These are phyloP conservation scores for Ips typographus DNA, from an alignment of 1,140 invertebrate species.

Conservation along the genomic window DNA sequence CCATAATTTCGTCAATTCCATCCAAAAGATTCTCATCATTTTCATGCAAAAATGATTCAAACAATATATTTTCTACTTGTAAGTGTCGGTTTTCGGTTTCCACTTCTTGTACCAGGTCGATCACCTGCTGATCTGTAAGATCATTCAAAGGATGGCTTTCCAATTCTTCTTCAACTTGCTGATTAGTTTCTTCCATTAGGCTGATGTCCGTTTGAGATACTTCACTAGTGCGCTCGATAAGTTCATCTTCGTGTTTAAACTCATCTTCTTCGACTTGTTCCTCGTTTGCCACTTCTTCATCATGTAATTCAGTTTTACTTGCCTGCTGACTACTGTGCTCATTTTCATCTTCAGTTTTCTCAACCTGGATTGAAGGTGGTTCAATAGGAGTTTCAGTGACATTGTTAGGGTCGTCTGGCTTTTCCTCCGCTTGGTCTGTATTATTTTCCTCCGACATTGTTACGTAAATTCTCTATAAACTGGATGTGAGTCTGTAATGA, in stretches of 20 bases:
- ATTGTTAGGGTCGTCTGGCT: neutral
- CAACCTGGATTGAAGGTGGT: no score
- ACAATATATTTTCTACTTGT: slow-evolving; percentile 26
- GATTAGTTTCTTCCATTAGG: neutral
- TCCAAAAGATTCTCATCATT: slow-evolving; percentile 30
- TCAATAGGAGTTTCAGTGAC: neutral
- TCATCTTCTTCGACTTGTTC: neutral
- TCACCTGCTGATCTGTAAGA: slow-evolving; percentile 33
- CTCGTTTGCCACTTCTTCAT: neutral
- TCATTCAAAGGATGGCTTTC: slow-evolving; percentile 29
- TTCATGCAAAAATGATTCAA: slow-evolving; percentile 29
- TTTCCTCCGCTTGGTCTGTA: neutral
- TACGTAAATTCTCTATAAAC: no score
- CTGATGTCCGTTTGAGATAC: neutral
- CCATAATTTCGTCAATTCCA: slow-evolving; percentile 32
- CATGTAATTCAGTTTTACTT: neutral
- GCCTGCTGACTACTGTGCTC: neutral
- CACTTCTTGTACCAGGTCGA: slow-evolving; percentile 30
- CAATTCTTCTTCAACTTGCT: neutral
- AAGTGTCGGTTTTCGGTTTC: slow-evolving; percentile 32
- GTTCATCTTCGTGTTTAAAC: neutral
- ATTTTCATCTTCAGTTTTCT: no score
- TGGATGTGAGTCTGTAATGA: no score
- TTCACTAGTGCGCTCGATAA: neutral
- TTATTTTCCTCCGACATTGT: neutral